phyloP scores from a whole-genome alignment of 1,140 invertebrate genomes.

The Drosophila baimaii region DNA sequence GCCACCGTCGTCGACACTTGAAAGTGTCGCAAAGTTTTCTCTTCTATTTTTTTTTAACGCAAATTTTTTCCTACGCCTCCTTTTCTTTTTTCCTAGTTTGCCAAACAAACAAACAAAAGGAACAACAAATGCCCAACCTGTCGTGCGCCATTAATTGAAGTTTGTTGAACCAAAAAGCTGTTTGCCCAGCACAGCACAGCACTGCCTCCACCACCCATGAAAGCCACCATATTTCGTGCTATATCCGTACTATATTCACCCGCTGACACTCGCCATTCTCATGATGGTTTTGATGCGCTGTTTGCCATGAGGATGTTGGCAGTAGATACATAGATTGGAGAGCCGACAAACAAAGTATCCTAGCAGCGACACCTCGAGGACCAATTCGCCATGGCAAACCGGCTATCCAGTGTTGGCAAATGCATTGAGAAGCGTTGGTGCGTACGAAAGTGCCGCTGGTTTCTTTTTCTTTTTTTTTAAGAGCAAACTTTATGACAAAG shows the following conservation, averaged over 20 bases:
- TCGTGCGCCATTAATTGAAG: slow-evolving; percentile 75
- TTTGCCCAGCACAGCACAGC: slow-evolving; percentile 49
- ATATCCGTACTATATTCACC: slow-evolving; percentile 21
- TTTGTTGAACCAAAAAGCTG: slow-evolving; percentile 79
- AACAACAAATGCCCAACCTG: slow-evolving; percentile 63
- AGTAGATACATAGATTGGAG: slow-evolving; percentile 28
- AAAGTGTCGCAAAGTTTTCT: slow-evolving; percentile 70
- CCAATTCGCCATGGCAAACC: slow-evolving; percentile 28
- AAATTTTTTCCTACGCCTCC: slow-evolving; percentile 11
- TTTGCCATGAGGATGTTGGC: slow-evolving; percentile 19
- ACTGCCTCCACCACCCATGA: not conserved
- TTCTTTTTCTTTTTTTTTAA: not conserved
- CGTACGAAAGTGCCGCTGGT: slow-evolving; percentile 12
- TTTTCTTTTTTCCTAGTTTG: slow-evolving; percentile 37
- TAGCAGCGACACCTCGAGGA: slow-evolving; percentile 18
- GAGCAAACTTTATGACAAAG: slow-evolving; percentile 21
- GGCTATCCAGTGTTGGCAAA: slow-evolving; percentile 37
- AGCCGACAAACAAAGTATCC: slow-evolving; percentile 21
- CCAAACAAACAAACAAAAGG: slow-evolving; percentile 56
- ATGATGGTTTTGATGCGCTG: slow-evolving; percentile 28
- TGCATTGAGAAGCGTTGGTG: slow-evolving; percentile 18
- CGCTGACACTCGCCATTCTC: slow-evolving; percentile 29
- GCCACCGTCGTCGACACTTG: slow-evolving; percentile 59
- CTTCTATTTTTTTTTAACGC: slow-evolving; percentile 18
- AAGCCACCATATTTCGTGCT: not conserved